phyloP scores from a whole-genome alignment of 2,888 invertebrate genomes.

The Ormia ochracea region DNA sequence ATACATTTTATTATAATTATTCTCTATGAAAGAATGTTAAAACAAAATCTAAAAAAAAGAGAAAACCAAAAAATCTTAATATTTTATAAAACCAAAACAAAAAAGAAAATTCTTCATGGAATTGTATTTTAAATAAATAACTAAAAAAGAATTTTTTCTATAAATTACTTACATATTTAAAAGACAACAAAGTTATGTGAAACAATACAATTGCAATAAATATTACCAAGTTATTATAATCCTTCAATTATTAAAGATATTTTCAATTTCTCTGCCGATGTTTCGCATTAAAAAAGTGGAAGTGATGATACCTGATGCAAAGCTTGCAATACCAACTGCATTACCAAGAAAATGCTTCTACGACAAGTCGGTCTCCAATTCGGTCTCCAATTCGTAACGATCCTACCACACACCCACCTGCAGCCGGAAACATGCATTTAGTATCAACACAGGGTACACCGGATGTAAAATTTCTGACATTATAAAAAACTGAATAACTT shows the following conservation, averaged over 20 bases:
- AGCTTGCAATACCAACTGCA: too few relatives aligned
- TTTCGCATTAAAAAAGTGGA: too few relatives aligned
- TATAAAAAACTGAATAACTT: too few relatives aligned
- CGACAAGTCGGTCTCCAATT: too few relatives aligned
- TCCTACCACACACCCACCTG: too few relatives aligned
- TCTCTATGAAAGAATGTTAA: slow-evolving; percentile 28
- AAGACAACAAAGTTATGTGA: slow-evolving; percentile 39
- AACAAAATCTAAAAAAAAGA: not conserved
- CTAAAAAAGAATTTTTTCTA: slow-evolving; percentile 36
- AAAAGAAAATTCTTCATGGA: slow-evolving; percentile 48
- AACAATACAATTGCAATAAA: slow-evolving; percentile 37
- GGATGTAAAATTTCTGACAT: too few relatives aligned
- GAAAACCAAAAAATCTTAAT: slow-evolving; percentile 27
- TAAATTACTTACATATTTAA: slow-evolving; percentile 46
- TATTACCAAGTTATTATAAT: slow-evolving; percentile 57
- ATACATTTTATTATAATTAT: slow-evolving; percentile 16
- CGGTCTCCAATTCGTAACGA: too few relatives aligned
- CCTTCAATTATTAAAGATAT: slow-evolving; percentile 22
- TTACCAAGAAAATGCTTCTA: too few relatives aligned
- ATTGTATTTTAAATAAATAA: slow-evolving; percentile 55
- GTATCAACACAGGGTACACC: too few relatives aligned
- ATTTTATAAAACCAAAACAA: slow-evolving; percentile 47
- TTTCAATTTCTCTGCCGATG: too few relatives aligned
- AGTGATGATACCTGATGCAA: too few relatives aligned
- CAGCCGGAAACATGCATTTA: too few relatives aligned